These are phyloP conservation scores for Hypothenemus hampei DNA, from an alignment of 1,140 invertebrate genomes.

Conservation along the genomic window DNA sequence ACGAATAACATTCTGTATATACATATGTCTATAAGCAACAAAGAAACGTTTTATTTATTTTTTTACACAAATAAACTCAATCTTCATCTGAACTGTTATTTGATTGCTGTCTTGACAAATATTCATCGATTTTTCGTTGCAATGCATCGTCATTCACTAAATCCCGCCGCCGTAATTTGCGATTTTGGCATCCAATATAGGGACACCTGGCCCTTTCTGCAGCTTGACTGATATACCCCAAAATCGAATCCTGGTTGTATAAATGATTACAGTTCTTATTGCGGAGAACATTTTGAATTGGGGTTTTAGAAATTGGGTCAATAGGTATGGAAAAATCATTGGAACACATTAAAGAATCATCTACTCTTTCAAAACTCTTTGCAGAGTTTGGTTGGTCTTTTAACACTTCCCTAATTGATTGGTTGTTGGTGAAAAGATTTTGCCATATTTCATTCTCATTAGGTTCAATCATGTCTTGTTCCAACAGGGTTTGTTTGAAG, in stretches of 20 bases:
- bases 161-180: slow-evolving; percentile 23
- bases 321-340: slow-evolving; percentile 33
- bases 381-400: neutral
- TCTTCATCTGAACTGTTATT: slow-evolving; percentile 11
- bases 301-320: slow-evolving; percentile 35
- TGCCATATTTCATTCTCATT: slow-evolving; percentile 29
- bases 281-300: slow-evolving; percentile 32
- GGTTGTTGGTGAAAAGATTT: slow-evolving; percentile 14
- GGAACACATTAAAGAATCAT: slow-evolving; percentile 33
- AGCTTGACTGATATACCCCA: slow-evolving; percentile 32
- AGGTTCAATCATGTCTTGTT: slow-evolving; percentile 17
- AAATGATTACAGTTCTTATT: slow-evolving; percentile 35
- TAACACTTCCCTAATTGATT: slow-evolving; percentile 22
- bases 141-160: slow-evolving; percentile 27
- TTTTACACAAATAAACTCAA: too few species aligned
- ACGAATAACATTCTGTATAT: too few species aligned
- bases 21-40: too few species aligned
- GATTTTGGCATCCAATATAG: slow-evolving; percentile 36
- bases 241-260: slow-evolving; percentile 34
- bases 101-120: slow-evolving; percentile 14
- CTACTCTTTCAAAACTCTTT: slow-evolving; percentile 27
- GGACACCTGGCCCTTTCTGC: slow-evolving; percentile 35
- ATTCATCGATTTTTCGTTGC: slow-evolving; percentile 21
- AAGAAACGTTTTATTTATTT: too few species aligned
- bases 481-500: slow-evolving; percentile 24